Evolutionary conservation across 2,113 vertebrate species (phyloP), one percentile per base, ranked within the genome.

Genomic region (Syngnathus floridae): DNA sequence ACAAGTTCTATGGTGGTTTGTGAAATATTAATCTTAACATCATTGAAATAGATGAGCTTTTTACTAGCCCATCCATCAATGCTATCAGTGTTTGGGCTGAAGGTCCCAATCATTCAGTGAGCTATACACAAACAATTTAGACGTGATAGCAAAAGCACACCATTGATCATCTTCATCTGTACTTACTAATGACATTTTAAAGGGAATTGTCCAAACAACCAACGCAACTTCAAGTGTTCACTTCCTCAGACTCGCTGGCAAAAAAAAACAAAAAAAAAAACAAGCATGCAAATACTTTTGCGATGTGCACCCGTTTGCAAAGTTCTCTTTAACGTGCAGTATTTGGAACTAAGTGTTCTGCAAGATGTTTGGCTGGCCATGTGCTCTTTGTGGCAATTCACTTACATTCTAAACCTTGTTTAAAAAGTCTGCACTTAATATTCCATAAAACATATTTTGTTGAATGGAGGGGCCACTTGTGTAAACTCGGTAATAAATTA

Each of bases 21-120:
- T 67, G 72, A 81, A 65, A 72, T 60, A 68, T 56, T 37, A 71
- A 78, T 70, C 61, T 80, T 56, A 84, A 84, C 73, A 79, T 62
- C 14, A 56, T 64, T 78, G 69, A 75, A 43, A 69, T 69, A 73
- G 79, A 85, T 64, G 83, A 72, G 84, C 80, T 69, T 78, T 76
- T 79, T 78, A 62, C 78, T 87, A 88, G 82, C 86, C 88, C 78
- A 78, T 86, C 88, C 78, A 78, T 76, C 75, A 49, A 61, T 68
- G 65, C 73, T 67, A 75, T 78, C 71, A 40, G 37, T 7, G 17
- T 59, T 56, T 68, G 45, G 62, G 65, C 72, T 37, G 64, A 64
- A 37, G 70, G 77, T 61, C 59, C 38, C 13, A 62, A 51, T 82
- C 70, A 75, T 70, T 86, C 75, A 64, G 49, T 49, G 38, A 62